Evolutionary conservation across 2,888 invertebrate species (phyloP).

Genomic region (Conistra vaccinii): DNA sequence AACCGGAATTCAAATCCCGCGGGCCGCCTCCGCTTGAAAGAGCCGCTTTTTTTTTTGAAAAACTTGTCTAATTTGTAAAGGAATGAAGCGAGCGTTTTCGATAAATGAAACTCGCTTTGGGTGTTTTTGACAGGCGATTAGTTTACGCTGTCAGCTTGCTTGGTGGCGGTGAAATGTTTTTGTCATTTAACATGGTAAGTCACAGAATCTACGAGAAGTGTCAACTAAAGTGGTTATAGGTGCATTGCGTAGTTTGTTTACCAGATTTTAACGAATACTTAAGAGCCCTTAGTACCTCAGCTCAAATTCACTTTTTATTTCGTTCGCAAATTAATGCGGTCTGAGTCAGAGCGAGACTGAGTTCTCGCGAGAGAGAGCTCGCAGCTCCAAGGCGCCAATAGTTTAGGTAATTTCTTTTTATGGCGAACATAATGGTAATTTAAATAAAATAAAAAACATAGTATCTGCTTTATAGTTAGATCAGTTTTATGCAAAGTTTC

Average conservation of each 20-base stretch:
- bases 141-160: not conserved
- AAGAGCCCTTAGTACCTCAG: too few species aligned
- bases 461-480: too few species aligned
- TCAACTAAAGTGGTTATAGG: not conserved
- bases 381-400: too few species aligned
- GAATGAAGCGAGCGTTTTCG: conserved; percentile 33
- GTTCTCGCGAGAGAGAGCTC: too few species aligned
- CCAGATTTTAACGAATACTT: not conserved
- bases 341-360: too few species aligned
- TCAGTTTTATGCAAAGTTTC: too few species aligned
- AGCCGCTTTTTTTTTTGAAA: conserved; percentile 37
- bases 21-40: conserved; percentile 40
- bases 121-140: conserved; percentile 36
- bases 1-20: conserved; percentile 23
- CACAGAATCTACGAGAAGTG: not conserved
- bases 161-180: not conserved
- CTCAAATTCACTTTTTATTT: too few species aligned
- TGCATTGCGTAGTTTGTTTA: not conserved
- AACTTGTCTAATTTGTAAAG: conserved; percentile 48
- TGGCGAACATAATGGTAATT: too few species aligned
- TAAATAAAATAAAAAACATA: too few species aligned
- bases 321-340: too few species aligned
- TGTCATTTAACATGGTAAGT: not conserved
- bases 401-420: too few species aligned
- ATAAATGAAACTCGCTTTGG: conserved; percentile 26